Base-by-base conservation (phyloP, 2,888 invertebrate genomes). In the Sesamia inferens region DNA sequence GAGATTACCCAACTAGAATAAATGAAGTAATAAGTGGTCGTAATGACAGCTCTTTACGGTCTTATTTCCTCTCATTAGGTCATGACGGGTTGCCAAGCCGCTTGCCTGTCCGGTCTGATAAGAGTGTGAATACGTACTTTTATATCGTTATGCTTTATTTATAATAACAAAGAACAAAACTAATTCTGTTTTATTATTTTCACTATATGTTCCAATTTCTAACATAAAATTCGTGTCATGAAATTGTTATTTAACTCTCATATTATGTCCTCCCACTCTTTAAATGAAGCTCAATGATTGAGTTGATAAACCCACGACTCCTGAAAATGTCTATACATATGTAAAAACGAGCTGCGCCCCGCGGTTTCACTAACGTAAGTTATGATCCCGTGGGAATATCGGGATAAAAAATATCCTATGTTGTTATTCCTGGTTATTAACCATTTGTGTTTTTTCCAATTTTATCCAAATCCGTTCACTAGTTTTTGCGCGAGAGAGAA, bases 291-390 rank as follows among this genome's bases (percentile, higher is more conserved):
- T 63, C 47, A 62, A 44, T 69, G 16, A 78, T 62, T 59, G 57
- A 61, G 54, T 72, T 65, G 69, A 77, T 76, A 69, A 83, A 31
- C 76, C 74, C 71, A 80, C 87, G 71, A 61, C 42, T 75, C 76
- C 42, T 58, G 58, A 64, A 74, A 84, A 78, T 74, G 59, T 84
- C 85, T 87, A 88, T 85, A 88, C 85, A 90, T 90, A 90, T 85
- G 88, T 90, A 84, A 6, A 39, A 4, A 39, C 39, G 2, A 39
- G 39, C 39, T 39, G 39, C 39, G 39, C 7, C 39, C 7, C 4
- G 39, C 39, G 39, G 39, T 39, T 39, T 39, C 7, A 39, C 4
- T 5, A 2, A 5, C 39, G 0, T 6, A 39, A 39, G 39, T 7
- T 39, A 4, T 7, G 39, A 39, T 39, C 39, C 39, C 39, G 7